phyloP scores from a whole-genome alignment of 64 coral and sea anemone genomes.

The Porites australiensis region DNA sequence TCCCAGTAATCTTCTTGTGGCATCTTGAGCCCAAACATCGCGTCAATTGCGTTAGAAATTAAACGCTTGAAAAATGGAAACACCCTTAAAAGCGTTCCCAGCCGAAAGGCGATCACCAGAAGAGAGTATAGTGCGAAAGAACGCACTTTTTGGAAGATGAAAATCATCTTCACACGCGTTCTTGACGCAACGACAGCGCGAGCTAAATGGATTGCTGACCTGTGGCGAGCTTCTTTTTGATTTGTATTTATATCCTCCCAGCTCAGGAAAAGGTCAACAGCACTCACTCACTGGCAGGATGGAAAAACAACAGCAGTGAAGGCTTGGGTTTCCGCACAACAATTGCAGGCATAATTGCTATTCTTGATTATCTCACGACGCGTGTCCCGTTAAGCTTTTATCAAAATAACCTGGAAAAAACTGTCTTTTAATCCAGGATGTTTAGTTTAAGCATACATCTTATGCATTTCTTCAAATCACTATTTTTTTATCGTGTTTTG shows the following conservation, averaged over 20 bases:
- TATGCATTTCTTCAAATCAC: too few relatives aligned
- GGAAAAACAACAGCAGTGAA: conserved; percentile 9
- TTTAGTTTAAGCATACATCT: neutral
- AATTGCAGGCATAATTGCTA: neutral
- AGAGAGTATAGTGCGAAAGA: conserved; percentile 32
- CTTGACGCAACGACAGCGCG: conserved; percentile 3
- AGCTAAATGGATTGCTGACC: conserved; percentile 39
- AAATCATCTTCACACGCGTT: conserved; percentile 7
- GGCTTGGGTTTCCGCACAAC: conserved; percentile 9
- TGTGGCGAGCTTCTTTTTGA: neutral
- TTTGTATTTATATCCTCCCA: conserved; percentile 45
- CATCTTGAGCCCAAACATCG: conserved; percentile 35
- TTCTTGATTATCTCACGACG: neutral
- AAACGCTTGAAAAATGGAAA: conserved; percentile 51
- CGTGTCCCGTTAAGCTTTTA: neutral
- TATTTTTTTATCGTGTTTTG: neutral
- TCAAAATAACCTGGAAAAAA: neutral
- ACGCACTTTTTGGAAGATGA: conserved; percentile 17
- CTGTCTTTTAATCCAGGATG: neutral
- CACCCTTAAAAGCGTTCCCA: conserved; percentile 33
- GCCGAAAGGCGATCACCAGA: conserved; percentile 13
- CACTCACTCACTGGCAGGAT: conserved; percentile 29
- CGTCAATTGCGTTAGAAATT: conserved; percentile 47
- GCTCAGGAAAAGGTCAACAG: conserved; percentile 56
- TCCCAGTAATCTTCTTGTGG: conserved; percentile 53